phyloP scores from a whole-genome alignment of 2,797 vertebrate species.

The Halcyon leucocephala region DNA sequence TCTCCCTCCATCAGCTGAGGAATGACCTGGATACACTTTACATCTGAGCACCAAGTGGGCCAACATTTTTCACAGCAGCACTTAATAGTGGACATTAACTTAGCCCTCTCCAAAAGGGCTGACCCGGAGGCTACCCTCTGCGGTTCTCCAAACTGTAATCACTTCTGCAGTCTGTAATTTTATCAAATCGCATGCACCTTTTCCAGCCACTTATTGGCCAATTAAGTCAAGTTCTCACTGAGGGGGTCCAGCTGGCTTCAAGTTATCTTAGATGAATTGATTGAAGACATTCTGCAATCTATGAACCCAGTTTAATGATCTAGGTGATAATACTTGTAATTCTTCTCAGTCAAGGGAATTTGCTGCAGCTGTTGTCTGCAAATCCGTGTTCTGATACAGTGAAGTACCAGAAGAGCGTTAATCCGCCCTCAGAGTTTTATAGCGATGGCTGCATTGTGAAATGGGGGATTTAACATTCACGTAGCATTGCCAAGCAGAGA shows the following conservation, averaged over 20 bases:
- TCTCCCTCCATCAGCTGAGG: slow-evolving; percentile 90
- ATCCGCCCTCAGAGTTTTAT: slow-evolving; percentile 87
- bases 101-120: slow-evolving; percentile 86
- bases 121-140: slow-evolving; percentile 82
- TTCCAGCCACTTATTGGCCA: slow-evolving; percentile 99
- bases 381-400: slow-evolving; percentile 94
- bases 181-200: slow-evolving; percentile 96
- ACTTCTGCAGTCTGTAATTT: slow-evolving; percentile 92
- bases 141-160: slow-evolving; percentile 90
- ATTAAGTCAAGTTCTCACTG: slow-evolving; percentile 99
- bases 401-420: slow-evolving; percentile 89
- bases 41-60: slow-evolving; percentile 89
- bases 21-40: slow-evolving; percentile 92
- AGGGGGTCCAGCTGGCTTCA: slow-evolving; percentile 98
- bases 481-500: slow-evolving; percentile 34
- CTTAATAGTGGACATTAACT: slow-evolving; percentile 91
- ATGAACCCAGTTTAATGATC: slow-evolving; percentile 99
- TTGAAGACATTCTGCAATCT: slow-evolving; percentile 96
- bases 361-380: slow-evolving; percentile 95
- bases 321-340: slow-evolving; percentile 99
- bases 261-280: slow-evolving; percentile 98
- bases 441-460: slow-evolving; percentile 82
- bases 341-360: slow-evolving; percentile 99
- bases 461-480: slow-evolving; percentile 84
- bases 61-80: slow-evolving; percentile 94